phyloP scores from a whole-genome alignment of 2,888 invertebrate species.

The Sussaba pulchella region DNA sequence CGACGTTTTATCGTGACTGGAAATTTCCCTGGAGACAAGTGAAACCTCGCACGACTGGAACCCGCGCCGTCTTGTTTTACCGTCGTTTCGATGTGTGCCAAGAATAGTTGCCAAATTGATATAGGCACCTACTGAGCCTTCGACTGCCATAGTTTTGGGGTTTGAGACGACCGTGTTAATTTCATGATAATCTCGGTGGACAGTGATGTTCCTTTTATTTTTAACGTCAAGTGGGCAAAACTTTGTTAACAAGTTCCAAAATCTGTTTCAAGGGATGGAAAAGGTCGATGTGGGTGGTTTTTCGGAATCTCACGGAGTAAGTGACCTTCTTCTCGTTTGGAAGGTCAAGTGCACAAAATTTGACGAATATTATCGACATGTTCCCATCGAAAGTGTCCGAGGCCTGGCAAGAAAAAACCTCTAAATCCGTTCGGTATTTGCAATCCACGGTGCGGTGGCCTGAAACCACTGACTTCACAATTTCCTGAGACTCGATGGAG shows the following conservation, averaged over 20 bases:
- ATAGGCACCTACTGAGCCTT: conserved; percentile 8
- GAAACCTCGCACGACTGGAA: conserved; percentile 36
- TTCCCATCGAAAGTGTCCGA: too few relatives aligned
- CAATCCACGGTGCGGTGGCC: neutral
- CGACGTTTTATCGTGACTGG: conserved; percentile 69
- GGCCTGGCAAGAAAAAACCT: too few relatives aligned
- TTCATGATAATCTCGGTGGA: too few relatives aligned
- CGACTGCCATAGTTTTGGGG: neutral
- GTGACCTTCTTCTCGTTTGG: too few relatives aligned
- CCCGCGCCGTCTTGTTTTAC: conserved; percentile 3
- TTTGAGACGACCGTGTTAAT: conserved; percentile 39
- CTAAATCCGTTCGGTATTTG: neutral
- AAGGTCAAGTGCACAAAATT: too few relatives aligned
- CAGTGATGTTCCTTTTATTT: too few relatives aligned
- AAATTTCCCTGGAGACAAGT: conserved; percentile 77
- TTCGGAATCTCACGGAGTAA: too few relatives aligned
- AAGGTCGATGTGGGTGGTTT: too few relatives aligned
- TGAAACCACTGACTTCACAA: conserved; percentile 29
- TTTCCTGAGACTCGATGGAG: conserved; percentile 42
- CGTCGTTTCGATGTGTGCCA: neutral
- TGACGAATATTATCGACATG: too few relatives aligned
- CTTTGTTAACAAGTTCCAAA: too few relatives aligned
- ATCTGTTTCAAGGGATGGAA: too few relatives aligned
- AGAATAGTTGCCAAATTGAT: conserved; percentile 26
- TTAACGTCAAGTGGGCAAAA: too few relatives aligned